Evolutionary conservation across 2,113 vertebrate species (phyloP).

Genomic region (Apeltes quadracus): DNA sequence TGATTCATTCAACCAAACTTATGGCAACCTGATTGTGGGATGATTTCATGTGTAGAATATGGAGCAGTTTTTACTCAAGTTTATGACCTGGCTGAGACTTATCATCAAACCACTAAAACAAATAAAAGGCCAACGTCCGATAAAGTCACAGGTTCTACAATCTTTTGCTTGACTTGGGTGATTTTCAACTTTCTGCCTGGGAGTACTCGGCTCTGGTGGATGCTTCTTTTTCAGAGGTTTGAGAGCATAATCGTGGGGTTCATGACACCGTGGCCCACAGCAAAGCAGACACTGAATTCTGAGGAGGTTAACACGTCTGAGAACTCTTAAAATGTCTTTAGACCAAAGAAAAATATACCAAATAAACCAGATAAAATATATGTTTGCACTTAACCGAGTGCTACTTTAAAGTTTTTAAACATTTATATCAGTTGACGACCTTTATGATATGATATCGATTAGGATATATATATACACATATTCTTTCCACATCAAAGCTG

Average conservation of each 20-base stretch:
- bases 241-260: slow-evolving; percentile 13
- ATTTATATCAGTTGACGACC: neutral
- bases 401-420: neutral
- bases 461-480: neutral
- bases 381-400: neutral
- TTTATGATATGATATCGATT: neutral
- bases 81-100: slow-evolving; percentile 43
- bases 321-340: neutral
- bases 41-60: slow-evolving; percentile 50
- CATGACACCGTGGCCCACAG: slow-evolving; percentile 11
- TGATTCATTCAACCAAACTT: slow-evolving; percentile 14
- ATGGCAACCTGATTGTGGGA: slow-evolving; percentile 1
- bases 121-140: slow-evolving; percentile 49
- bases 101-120: slow-evolving; percentile 42
- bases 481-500: neutral
- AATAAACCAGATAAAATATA: neutral
- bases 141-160: slow-evolving; percentile 21
- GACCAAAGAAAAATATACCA: neutral
- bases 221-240: slow-evolving; percentile 34
- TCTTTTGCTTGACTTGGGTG: slow-evolving; percentile 45
- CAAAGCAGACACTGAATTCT: neutral
- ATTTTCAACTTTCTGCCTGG: slow-evolving; percentile 31
- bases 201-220: slow-evolving; percentile 20
- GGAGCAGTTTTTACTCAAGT: slow-evolving; percentile 46
- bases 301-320: neutral